Percentiles rank a stretch among this genome's conserved stretches.
These are phyloP conservation scores for Caenorhabditis plicata DNA, from an alignment of 2,888 invertebrate genomes.

Conservation along the genomic window DNA sequence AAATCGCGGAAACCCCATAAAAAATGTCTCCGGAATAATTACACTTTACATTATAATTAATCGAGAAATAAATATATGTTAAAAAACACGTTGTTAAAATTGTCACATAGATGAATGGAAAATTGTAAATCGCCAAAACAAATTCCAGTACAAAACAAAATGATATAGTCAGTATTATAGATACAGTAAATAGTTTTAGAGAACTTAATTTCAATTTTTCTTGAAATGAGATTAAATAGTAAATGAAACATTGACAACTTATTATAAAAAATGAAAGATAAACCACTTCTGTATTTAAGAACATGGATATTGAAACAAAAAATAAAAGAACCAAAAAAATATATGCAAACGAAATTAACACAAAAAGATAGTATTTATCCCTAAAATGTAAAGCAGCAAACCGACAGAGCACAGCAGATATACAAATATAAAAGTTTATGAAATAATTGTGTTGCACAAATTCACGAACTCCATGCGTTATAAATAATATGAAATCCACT, in stretches of 20 bases:
- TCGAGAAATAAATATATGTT: conserved; percentile 9
- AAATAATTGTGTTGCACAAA: conserved; percentile 21
- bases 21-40: conserved; percentile 7
- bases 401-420: conserved; percentile 14
- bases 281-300: conserved; percentile 19
- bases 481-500: conserved; percentile 21
- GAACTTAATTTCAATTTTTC: no score
- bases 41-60: conserved; percentile 6
- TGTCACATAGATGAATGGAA: conserved; percentile 8
- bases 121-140: conserved; percentile 17
- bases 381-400: no score
- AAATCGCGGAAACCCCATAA: conserved; percentile 3
- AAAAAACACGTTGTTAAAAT: conserved; percentile 4
- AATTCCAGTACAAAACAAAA: conserved; percentile 7
- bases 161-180: neutral
- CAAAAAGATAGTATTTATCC: neutral
- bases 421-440: conserved; percentile 11
- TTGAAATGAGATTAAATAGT: conserved; percentile 23
- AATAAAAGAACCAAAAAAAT: conserved; percentile 16
- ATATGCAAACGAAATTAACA: conserved; percentile 2
- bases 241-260: no score
- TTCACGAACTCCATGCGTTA: conserved; percentile 27
- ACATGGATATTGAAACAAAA: conserved; percentile 8
- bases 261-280: conserved; percentile 13
- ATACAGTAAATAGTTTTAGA: conserved; percentile 6